Evolutionary conservation across 1,140 invertebrate species (phyloP).

Genomic region (Aphaenogaster floridana): DNA sequence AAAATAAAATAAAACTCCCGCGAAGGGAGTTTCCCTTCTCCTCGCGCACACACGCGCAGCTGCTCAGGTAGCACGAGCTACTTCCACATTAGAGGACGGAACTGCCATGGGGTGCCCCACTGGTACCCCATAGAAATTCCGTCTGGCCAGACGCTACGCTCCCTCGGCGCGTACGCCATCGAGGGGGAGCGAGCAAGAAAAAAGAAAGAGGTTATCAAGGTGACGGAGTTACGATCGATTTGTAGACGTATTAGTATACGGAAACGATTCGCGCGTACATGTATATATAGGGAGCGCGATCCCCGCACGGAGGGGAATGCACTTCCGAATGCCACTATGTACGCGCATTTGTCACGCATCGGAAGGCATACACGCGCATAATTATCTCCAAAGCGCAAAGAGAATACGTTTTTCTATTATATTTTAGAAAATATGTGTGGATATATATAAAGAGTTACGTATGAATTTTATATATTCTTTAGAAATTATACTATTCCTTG

Average conservation of each 20-base stretch:
- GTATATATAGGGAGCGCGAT: neutral
- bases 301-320: constrained; percentile 35
- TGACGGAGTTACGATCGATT: constrained; percentile 74
- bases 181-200: constrained; percentile 42
- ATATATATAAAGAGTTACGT: neutral
- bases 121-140: constrained; percentile 80
- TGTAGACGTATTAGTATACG: constrained; percentile 66
- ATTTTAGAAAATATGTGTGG: neutral
- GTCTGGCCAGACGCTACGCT: constrained; percentile 80
- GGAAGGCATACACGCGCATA: neutral
- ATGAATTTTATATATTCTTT: neutral
- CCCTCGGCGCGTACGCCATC: constrained; percentile 61
- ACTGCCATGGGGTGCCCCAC: constrained; percentile 71
- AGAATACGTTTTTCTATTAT: neutral
- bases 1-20: constrained; percentile 84
- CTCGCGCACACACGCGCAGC: constrained; percentile 81
- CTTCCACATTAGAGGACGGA: constrained; percentile 83
- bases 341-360: constrained; percentile 53
- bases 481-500: neutral
- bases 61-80: constrained; percentile 86
- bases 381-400: constrained; percentile 25
- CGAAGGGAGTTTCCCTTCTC: constrained; percentile 75
- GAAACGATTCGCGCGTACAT: constrained; percentile 40
- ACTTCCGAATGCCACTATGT: constrained; percentile 55
- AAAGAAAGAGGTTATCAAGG: constrained; percentile 77